phyloP scores from a whole-genome alignment of 2,797 vertebrate genomes.

The Emys orbicularis region DNA sequence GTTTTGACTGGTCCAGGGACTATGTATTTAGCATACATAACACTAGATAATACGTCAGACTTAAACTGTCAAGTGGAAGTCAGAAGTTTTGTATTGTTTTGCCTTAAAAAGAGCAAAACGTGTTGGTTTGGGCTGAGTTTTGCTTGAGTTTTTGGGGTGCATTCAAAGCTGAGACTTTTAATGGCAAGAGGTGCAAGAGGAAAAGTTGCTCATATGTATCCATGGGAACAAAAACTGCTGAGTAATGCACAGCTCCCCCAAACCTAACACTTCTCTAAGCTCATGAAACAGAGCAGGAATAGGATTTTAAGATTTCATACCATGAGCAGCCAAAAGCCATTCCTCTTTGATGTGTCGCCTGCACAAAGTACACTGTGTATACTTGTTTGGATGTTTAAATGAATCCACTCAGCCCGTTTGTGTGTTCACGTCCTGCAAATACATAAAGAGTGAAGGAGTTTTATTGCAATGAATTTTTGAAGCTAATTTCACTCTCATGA shows the following conservation, averaged over 20 bases:
- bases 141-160: slow-evolving; percentile 11
- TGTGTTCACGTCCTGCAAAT: accelerated
- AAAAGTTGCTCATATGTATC: slow-evolving; percentile 4
- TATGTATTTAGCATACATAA: not conserved
- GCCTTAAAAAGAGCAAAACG: slow-evolving; percentile 41
- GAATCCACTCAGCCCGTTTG: accelerated
- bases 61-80: not conserved
- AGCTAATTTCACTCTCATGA: not conserved
- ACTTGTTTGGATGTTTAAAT: not conserved
- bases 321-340: not conserved
- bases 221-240: slow-evolving; percentile 46
- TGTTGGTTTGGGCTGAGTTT: slow-evolving; percentile 36
- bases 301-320: not conserved
- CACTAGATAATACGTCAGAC: not conserved
- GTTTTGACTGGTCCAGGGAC: not conserved
- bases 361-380: accelerated
- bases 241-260: slow-evolving; percentile 35
- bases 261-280: slow-evolving; percentile 15
- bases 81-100: not conserved
- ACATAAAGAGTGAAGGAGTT: not conserved
- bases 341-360: accelerated
- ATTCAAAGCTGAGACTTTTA: slow-evolving; percentile 27
- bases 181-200: not conserved
- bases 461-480: not conserved
- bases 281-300: accelerated